Conservation (phyloP, 2,797 vertebrate genomes). For the Petrocephalus schoutedeni region DNA sequence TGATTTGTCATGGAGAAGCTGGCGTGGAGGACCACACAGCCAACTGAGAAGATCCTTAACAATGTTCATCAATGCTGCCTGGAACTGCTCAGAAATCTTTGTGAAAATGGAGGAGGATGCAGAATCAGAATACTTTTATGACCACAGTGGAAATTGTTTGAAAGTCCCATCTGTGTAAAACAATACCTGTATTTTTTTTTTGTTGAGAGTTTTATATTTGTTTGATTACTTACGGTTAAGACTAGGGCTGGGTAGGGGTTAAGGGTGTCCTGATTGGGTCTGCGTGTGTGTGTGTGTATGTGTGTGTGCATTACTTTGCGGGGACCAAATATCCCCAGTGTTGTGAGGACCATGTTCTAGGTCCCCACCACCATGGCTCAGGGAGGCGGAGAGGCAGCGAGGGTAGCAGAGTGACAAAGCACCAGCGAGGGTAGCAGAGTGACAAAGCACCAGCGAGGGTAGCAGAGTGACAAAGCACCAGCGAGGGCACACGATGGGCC, state of each 20-base stretch:
- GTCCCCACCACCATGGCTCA: neutral
- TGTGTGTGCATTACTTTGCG: neutral
- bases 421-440: neutral
- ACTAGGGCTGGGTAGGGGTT: too few relatives aligned
- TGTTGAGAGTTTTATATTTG: too few relatives aligned
- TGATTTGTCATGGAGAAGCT: neutral
- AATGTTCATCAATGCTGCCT: neutral
- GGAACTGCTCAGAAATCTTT: neutral
- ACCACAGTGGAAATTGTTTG: neutral
- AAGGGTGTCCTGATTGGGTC: too few relatives aligned
- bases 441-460: neutral
- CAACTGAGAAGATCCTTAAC: neutral
- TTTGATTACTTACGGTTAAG: too few relatives aligned
- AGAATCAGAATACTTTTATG: too few relatives aligned
- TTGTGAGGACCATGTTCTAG: too few relatives aligned
- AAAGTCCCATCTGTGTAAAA: neutral
- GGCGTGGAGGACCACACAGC: neutral
- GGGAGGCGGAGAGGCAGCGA: neutral
- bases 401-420: neutral
- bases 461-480: neutral
- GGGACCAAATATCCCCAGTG: too few relatives aligned
- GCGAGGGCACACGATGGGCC: neutral
- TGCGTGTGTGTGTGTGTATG: neutral
- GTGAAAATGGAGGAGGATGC: neutral
- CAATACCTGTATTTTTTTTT: too few relatives aligned